Evolutionary conservation across 2,888 invertebrate genomes (phyloP), one percentile per base, ranked within the genome.

Genomic region (Operophtera brumata): DNA sequence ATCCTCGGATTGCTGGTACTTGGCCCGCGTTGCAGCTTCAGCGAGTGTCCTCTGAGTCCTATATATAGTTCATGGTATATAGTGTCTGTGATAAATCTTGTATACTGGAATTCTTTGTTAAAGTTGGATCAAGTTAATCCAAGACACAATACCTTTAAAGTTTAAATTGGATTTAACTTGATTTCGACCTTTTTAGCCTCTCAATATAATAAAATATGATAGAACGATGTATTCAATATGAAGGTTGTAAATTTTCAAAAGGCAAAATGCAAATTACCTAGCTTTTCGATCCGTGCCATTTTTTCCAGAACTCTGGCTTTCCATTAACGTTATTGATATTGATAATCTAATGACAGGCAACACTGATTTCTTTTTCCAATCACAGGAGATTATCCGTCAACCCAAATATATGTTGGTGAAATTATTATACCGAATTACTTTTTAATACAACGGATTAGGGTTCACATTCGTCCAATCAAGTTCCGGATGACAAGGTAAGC

Each of bases 401-500:
- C 30, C 11, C 40, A 43, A n/a, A 48, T 42, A 36, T 34, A 37
- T 40, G 26, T 25, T 30, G 9, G 35, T 26, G 13, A 10, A 37
- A 28, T 42, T 37, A 30, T 25, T 28, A 52, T 28, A 14, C 42
- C 36, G 49, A 56, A 64, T 65, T 67, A 57, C 47, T 46, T 64
- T 71, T 64, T 70, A 67, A 52, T 37, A 14, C 65, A 49, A 51
- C 7, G 65, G 57, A 62, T 70, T 78, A 77, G 67, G 67, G 75
- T 72, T 55, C 54, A 75, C 65, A 70, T 80, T 77, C 58, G 63
- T 61, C 61, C 62, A 70, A 70, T 72, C 69, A 70, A 61, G 56
- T 43, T 32, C 57, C 54, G 61, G 59, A 76, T 73, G 75, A 77
- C 72, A 75, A 73, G 74, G 75, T 77, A 72, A 73, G 68, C 69